Base-by-base conservation (phyloP, 1,140 invertebrate genomes). In the Bombyx mandarina region DNA sequence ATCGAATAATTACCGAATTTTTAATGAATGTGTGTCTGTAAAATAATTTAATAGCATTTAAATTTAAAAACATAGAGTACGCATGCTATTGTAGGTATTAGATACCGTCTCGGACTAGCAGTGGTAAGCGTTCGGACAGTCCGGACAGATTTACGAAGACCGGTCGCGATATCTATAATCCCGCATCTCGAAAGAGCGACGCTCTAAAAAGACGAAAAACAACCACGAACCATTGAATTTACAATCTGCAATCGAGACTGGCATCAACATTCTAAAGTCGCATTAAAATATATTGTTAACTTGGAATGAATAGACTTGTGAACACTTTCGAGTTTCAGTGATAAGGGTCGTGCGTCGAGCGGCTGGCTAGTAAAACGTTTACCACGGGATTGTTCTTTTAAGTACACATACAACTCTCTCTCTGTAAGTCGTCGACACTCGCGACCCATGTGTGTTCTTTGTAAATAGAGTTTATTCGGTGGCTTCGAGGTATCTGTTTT, bases 71-170 rank as follows among this genome's bases (percentile, higher is more conserved):
- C 12, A 18, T 18, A 18, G 12, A 18, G 12, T 18, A 18, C 12
- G 12, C 12, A 18, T 18, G 12, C 12, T 18, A 18, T 18, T 18
- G 12, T 18, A 18, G 0, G 12, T 18, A 18, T 18, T 18, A 35
- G 26, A 35, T 35, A 5, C 4, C 4, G 26, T 35, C 26, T 35
- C 26, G 26, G 26, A 35, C 26, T 35, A 35, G 26, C 60, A 46
- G 47, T 47, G 47, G 56, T 53, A 43, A 53, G 63, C 56, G 56
- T 48, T 63, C 56, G 71, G 54, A 53, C 55, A 10, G 51, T 56
- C 58, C 57, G 56, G 66, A 62, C 71, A 74, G 72, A 79, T 79
- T 79, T 79, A 79, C 73, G 70, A 61, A 69, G 69, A 65, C 60
- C 65, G 60, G 35, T 22, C n/a, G n/a, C 54, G 47, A 45, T 65